Base-by-base conservation (phyloP, 2,797 vertebrate genomes). In the Mycteria americana region DNA sequence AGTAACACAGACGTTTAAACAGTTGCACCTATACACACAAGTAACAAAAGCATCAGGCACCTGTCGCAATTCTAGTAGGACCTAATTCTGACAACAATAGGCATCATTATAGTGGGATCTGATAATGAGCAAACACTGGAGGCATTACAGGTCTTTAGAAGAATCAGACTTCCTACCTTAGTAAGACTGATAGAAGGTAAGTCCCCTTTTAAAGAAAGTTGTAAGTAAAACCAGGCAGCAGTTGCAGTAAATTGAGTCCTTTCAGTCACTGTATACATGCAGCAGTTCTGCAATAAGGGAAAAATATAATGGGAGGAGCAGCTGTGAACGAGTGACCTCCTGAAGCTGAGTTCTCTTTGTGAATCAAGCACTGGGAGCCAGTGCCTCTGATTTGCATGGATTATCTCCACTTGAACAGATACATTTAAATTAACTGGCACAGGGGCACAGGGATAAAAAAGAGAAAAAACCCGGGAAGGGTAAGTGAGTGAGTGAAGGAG, bases 371-470 rank as follows among this genome's bases (percentile, higher is more conserved):
- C 97, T 91, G 98, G 98, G 98, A 98, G 98, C 98, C 98, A 98
- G 98, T 98, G 98, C 98, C 98, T 98, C 98, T 98, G 98, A 99
- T 99, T 99, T 99, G 98, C 99, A 99, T 99, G 98, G 99, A 99
- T 99, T 99, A 99, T 99, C 98, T 99, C 98, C 98, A 98, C 98
- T 98, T 99, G 98, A 98, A 98, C 98, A 99, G 98, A 99, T 98
- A 98, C 98, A 98, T 99, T 98, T 99, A 98, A 98, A 99, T 98
- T 98, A 98, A 98, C 98, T 98, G 98, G 98, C 98, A 98, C 97
- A 95, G 98, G 98, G 98, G 98, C 98, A 98, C 98, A 92, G 98
- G 97, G 97, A 97, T 93, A 92, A 94, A 91, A 12, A 4, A 6
- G 7, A 5, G 3, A 68, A 67, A 91, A 75, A 56, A 89, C 27